Conservation (phyloP, 2,888 invertebrate species). For the Epiblema foenella region DNA sequence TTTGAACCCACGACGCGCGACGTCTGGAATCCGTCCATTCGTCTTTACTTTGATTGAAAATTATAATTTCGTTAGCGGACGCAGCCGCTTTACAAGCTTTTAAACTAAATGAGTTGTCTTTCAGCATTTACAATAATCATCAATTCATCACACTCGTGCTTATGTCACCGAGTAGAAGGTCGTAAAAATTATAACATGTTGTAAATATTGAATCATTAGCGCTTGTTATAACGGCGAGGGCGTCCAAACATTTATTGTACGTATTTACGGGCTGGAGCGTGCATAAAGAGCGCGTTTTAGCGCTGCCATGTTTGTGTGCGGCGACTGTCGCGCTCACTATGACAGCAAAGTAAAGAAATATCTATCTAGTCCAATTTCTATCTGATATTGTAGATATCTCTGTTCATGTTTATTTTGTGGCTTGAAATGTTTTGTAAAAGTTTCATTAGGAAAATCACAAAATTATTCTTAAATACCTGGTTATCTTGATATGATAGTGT, state of each 20-base stretch:
- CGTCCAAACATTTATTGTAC: conserved; percentile 62
- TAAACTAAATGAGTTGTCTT: background rate
- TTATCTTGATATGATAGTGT: background rate
- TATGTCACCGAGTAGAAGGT: background rate
- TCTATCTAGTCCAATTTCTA: conserved; percentile 8
- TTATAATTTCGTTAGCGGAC: too few species aligned
- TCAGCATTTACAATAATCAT: background rate
- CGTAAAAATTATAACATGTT: conserved; percentile 27
- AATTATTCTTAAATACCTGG: background rate
- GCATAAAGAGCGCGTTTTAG: conserved; percentile 46
- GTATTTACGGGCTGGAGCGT: conserved; percentile 48
- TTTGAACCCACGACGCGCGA: too few species aligned
- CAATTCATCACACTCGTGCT: background rate
- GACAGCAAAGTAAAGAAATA: conserved; percentile 23
- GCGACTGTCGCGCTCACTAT: conserved; percentile 19
- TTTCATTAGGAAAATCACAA: background rate
- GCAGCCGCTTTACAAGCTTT: too few species aligned
- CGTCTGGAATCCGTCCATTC: too few species aligned
- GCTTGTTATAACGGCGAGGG: conserved; percentile 52
- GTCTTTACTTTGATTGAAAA: too few species aligned
- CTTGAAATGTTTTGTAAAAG: background rate
- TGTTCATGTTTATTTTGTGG: background rate
- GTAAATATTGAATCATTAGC: conserved; percentile 62
- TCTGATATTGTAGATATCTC: background rate
- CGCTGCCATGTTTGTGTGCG: conserved; percentile 40